Evolutionary conservation across 1,140 invertebrate species (phyloP), one percentile per base, ranked within the genome.

Genomic region (Anastrepha ludens): DNA sequence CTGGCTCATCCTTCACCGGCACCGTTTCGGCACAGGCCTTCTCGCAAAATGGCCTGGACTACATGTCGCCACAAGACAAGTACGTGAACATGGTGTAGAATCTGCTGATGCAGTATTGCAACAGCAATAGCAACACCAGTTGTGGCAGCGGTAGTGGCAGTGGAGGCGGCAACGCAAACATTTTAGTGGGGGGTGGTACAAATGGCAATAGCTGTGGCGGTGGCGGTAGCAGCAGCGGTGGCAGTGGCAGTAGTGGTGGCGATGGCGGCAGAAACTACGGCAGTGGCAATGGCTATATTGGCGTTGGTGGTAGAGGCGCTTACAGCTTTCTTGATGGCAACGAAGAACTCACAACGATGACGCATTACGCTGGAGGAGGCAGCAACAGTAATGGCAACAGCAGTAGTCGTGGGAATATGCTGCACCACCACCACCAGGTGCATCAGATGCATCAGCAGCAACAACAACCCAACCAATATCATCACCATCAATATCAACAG

Each of bases 61-160:
- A 93, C 92, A 93, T 93, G 92, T 90, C 92, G 88, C 92, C 92
- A 89, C 92, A 93, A 90, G 92, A 93, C 55, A 93, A 93, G 81
- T 93, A 93, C 86, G 92, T 93, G 88, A 93, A 93, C 41, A 93
- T 93, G 93, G 92, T 93, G 92, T 93, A 93, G 93, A 92, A 93
- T 91, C 91, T 93, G 90, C 91, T 93, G 88, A 88, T 91, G 87
- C 91, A 92, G 86, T 92, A 92, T 91, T 92, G 91, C 90, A 89
- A 89, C 89, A 89, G 89, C 87, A 88, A 89, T 87, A 88, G 88
- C 88, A 90, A 87, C 65, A 88, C 86, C 11, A 89, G 90, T 86
- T 39, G 41, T 86, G 90, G 85, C 78, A 89, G 87, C 65, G 88
- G 90, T 86, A 91, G 89, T 87, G 88, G 86, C 85, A 86, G 87